Base-by-base conservation (phyloP, 2,888 invertebrate species). In the Rotaria magnacalcarata region DNA sequence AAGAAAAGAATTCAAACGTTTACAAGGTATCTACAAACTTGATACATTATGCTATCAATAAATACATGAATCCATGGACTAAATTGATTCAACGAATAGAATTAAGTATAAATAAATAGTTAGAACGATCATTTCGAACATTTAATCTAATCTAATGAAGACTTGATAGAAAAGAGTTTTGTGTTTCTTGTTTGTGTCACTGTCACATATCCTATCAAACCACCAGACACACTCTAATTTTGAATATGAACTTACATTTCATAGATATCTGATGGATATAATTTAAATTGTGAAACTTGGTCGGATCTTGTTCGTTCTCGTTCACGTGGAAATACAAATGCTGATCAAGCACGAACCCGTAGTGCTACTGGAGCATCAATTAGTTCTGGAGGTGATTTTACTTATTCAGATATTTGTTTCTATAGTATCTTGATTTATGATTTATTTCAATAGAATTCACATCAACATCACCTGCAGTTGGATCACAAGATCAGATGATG, bases 281-380 rank as follows among this genome's bases (percentile, higher is more conserved):
- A 80, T 47, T 43, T 80, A 43, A 43, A 43, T n/a, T 43, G n/a
- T 14, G 80, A 80, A 47, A 80, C 80, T 10, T 80, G 80, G 80
- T 47, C 47, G 0, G 80, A 80, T 80, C 47, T 80, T n/a, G 80
- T 47, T 24, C 80, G 80, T 47, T 80, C 80, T 41, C 80, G 80
- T 43, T 43, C 80, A 80, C 80, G 80, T 43, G 80, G 47, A 47
- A 80, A 47, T 47, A 80, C 80, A 43, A 80, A 80, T 80, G 24
- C 80, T 14, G 80, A 80, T 80, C 47, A 47, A 47, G 47, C 47
- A n/a, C 80, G 80, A 24, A 47, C 80, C 10, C 80, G 80, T 47
- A 80, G 80, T n/a, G 47, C 43, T 10, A 80, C 80, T 47, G 47
- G 47, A 24, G 80, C 80, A n/a, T 47, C 80, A 47, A 24, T 8